Evolutionary conservation across 2,797 vertebrate genomes (phyloP).

Genomic region (Myripristis jacobus): DNA sequence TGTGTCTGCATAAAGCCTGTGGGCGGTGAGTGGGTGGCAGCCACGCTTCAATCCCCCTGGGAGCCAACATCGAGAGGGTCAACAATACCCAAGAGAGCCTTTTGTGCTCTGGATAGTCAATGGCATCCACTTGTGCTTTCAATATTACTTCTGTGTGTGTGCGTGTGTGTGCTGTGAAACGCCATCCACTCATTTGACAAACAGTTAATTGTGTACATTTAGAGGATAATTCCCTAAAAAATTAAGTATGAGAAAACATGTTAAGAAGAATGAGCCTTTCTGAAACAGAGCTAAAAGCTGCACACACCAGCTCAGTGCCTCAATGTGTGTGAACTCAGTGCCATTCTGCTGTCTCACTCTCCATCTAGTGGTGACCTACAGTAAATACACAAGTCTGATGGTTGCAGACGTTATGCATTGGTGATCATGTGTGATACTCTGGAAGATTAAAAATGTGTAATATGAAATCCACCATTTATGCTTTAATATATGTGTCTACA

Average conservation of each 20-base stretch:
- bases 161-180: conserved; percentile 17
- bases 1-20: conserved; percentile 23
- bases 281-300: not conserved
- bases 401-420: not conserved
- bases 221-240: conserved; percentile 1
- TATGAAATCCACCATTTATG: not conserved
- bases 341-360: conserved; percentile 67
- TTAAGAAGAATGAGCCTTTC: not conserved
- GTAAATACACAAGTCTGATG: conserved; percentile 45
- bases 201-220: not conserved
- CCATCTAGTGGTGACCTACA: conserved; percentile 78
- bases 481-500: not conserved
- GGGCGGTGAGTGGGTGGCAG: conserved; percentile 42
- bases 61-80: conserved; percentile 66
- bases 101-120: conserved; percentile 43
- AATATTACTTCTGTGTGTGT: too few relatives aligned
- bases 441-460: not conserved
- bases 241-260: not conserved
- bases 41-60: conserved; percentile 62
- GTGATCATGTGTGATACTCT: not conserved
- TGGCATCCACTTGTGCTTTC: conserved; percentile 41
- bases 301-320: not conserved
- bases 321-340: not conserved
- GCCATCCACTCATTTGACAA: not conserved
- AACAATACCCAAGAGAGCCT: conserved; percentile 68